phyloP scores from a whole-genome alignment of 2,888 invertebrate species.

The Seira ritae region DNA sequence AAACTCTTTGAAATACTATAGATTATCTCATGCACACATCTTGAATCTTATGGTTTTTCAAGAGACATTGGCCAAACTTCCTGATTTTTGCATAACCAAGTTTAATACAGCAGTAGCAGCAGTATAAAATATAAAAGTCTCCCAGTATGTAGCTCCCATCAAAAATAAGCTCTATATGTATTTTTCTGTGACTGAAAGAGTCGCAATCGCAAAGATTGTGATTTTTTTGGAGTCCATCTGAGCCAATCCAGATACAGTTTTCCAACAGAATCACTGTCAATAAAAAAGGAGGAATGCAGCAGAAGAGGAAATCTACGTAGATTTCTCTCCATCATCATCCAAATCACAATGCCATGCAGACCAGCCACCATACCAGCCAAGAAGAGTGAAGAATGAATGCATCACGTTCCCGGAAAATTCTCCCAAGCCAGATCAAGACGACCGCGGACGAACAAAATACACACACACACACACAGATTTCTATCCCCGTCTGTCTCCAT shows the following conservation, averaged over 20 bases:
- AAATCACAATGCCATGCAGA: too few species aligned
- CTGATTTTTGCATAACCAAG: too few species aligned
- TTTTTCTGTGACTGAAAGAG: too few species aligned
- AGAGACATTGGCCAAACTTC: too few species aligned
- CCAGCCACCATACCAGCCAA: background rate
- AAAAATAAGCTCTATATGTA: background rate
- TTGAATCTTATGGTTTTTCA: too few species aligned
- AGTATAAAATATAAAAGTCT: too few species aligned
- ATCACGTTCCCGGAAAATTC: background rate
- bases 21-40: too few species aligned
- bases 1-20: too few species aligned
- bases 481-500: background rate
- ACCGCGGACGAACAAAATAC: background rate
- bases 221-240: background rate
- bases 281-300: background rate
- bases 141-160: too few species aligned
- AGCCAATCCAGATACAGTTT: background rate
- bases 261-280: background rate
- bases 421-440: background rate
- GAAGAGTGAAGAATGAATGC: background rate
- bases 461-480: background rate
- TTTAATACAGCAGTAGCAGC: too few species aligned
- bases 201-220: background rate
- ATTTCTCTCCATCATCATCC: background rate
- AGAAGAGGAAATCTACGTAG: background rate